Evolutionary conservation across 2,888 invertebrate genomes (phyloP).

Genomic region (Stramonita haemastoma): DNA sequence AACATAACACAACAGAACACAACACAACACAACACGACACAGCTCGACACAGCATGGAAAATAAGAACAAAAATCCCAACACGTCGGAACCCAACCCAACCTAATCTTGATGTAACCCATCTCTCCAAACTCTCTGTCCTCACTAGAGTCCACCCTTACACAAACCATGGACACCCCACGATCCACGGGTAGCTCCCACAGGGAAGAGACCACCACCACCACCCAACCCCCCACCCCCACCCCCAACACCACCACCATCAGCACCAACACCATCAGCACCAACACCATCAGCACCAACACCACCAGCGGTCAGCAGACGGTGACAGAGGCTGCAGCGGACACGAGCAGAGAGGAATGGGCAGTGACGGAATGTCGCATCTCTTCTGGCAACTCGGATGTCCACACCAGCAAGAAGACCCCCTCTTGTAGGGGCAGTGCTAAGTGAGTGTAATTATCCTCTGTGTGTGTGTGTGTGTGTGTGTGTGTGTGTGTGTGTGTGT

Average conservation of each 20-base stretch:
- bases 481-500: too few species aligned
- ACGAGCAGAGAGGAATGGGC: not conserved
- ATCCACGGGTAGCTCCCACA: not conserved
- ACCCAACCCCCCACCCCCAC: not conserved
- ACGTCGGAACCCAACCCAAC: not conserved
- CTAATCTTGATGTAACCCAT: not conserved
- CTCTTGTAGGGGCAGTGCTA: conserved; percentile 55
- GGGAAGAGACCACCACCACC: not conserved
- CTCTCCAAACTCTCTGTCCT: not conserved
- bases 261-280: not conserved
- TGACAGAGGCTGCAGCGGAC: not conserved
- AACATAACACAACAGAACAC: too few species aligned
- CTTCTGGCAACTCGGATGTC: not conserved
- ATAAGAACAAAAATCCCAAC: not conserved
- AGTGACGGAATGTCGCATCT: not conserved
- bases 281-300: not conserved
- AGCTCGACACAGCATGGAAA: not conserved
- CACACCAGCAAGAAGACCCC: conserved; percentile 44
- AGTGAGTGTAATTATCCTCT: too few species aligned
- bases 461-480: too few species aligned
- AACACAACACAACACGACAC: not conserved
- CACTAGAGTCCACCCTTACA: not conserved
- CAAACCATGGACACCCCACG: too few species aligned
- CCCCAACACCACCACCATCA: not conserved
- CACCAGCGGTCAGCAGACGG: not conserved